Percentiles rank a stretch among this genome's conserved stretches.
phyloP scores from a whole-genome alignment of 2,113 vertebrate genomes.

The Elephas maximus region DNA sequence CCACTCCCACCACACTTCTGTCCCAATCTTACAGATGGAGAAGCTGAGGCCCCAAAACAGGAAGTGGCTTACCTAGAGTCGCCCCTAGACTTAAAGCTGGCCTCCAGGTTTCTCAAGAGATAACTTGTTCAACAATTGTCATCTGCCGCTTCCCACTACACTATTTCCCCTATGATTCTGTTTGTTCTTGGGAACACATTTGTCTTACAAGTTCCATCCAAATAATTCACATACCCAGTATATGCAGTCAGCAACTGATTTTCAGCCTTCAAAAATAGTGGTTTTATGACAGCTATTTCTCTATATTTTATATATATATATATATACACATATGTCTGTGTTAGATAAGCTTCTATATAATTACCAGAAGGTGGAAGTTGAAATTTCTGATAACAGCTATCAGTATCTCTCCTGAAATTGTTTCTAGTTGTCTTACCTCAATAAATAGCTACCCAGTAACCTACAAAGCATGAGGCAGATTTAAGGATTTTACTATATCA shows the following conservation, averaged over 20 bases:
- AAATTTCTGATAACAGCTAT: background rate
- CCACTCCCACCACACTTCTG: background rate
- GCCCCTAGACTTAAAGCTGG: background rate
- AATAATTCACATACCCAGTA: slow-evolving; percentile 6
- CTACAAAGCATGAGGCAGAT: background rate
- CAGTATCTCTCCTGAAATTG: background rate
- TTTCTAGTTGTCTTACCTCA: background rate
- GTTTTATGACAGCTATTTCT: background rate
- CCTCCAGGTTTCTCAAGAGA: background rate
- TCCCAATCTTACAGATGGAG: background rate
- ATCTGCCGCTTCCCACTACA: background rate
- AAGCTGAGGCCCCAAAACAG: background rate
- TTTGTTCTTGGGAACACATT: background rate
- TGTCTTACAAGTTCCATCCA: background rate
- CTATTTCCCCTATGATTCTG: background rate
- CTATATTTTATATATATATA: background rate
- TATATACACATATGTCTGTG: background rate
- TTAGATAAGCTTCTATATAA: background rate
- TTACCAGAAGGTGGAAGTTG: background rate
- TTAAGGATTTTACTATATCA: slow-evolving; percentile 4
- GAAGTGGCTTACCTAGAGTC: background rate
- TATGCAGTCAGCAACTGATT: background rate
- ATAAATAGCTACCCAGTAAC: background rate
- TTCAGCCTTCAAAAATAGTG: background rate
- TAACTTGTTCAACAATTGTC: background rate